A percentile compares a stretch with the other conserved stretches of the same genome.
Conservation (phyloP, 2,888 invertebrate genomes). For the Ornithoptera priamus region DNA sequence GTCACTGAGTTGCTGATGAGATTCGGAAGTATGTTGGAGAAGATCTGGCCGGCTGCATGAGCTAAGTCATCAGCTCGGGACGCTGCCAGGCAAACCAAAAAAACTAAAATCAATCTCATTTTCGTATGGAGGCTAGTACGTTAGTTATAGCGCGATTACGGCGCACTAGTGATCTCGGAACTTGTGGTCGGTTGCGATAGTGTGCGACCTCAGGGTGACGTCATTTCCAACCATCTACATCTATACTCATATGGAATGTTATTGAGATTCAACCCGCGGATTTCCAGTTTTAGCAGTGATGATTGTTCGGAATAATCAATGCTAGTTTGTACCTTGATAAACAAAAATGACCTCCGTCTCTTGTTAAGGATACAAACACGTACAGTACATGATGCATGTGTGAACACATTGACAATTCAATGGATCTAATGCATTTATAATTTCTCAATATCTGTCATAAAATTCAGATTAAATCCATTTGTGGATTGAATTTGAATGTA, state of each 20-base stretch:
- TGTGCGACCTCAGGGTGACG: slow-evolving; percentile 72
- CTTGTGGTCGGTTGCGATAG: slow-evolving; percentile 53
- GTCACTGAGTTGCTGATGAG: slow-evolving; percentile 64
- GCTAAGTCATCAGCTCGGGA: slow-evolving; percentile 64
- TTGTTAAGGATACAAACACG: slow-evolving; percentile 23
- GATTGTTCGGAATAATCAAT: slow-evolving; percentile 45
- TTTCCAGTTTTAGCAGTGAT: slow-evolving; percentile 62
- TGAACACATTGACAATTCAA: not conserved
- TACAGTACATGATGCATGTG: slow-evolving; percentile 2
- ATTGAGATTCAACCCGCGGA: slow-evolving; percentile 62
- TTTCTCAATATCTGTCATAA: not conserved
- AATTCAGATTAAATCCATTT: too few relatives aligned
- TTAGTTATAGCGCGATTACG: slow-evolving; percentile 59
- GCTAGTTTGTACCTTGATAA: slow-evolving; percentile 38
- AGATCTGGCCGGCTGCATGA: slow-evolving; percentile 71
- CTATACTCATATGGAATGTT: slow-evolving; percentile 54
- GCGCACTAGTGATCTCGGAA: slow-evolving; percentile 73
- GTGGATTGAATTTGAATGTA: too few relatives aligned
- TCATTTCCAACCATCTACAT: slow-evolving; percentile 53
- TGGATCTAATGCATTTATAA: not conserved
- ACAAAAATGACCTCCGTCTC: slow-evolving; percentile 54
- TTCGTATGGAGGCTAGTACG: slow-evolving; percentile 51
- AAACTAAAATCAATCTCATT: slow-evolving; percentile 60
- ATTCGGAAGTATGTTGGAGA: slow-evolving; percentile 69
- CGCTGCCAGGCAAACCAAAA: slow-evolving; percentile 53